A percentile compares a stretch with the other conserved stretches of the same genome.
phyloP scores from a whole-genome alignment of 2,797 vertebrate genomes.

The Serranus cabrilla region DNA sequence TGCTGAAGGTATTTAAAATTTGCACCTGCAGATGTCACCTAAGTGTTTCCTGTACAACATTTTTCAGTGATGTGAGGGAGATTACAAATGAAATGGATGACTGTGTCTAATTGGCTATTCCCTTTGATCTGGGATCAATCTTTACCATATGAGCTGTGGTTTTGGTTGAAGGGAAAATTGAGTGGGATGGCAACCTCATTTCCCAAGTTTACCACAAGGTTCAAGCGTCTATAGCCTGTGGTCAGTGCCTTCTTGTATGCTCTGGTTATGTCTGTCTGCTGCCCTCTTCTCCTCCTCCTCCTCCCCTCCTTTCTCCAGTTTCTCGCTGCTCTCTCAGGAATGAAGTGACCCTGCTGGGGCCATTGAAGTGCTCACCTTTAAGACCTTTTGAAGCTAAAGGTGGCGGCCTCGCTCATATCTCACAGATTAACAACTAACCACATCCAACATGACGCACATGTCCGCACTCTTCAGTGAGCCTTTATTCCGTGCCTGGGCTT shows the following conservation, averaged over 20 bases:
- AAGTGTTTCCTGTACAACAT: slow-evolving; percentile 71
- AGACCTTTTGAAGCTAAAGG: slow-evolving; percentile 74
- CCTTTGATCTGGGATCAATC: slow-evolving; percentile 83
- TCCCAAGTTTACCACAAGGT: slow-evolving; percentile 83
- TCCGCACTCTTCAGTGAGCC: slow-evolving; percentile 34
- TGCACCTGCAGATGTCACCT: slow-evolving; percentile 77
- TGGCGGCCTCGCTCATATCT: slow-evolving; percentile 68
- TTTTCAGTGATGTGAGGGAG: slow-evolving; percentile 59
- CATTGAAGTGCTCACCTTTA: slow-evolving; percentile 66
- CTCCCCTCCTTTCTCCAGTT: slow-evolving; percentile 52
- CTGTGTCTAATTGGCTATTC: slow-evolving; percentile 80
- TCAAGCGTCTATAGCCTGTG: slow-evolving; percentile 81
- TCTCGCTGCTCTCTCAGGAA: slow-evolving; percentile 55
- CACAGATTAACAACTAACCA: slow-evolving; percentile 77
- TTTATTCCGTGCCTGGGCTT: slow-evolving; percentile 34
- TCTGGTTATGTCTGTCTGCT: slow-evolving; percentile 70
- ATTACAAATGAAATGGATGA: slow-evolving; percentile 74
- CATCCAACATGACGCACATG: slow-evolving; percentile 75
- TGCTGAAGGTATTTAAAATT: slow-evolving; percentile 55
- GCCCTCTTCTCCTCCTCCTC: slow-evolving; percentile 29
- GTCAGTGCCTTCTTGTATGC: slow-evolving; percentile 69
- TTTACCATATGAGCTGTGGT: slow-evolving; percentile 80
- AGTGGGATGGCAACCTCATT: slow-evolving; percentile 82
- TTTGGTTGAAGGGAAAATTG: slow-evolving; percentile 79
- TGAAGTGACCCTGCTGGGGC: slow-evolving; percentile 62